A percentile compares a stretch with the other conserved stretches of the same genome.
These are phyloP conservation scores for Drosophila athabasca DNA, from an alignment of 1,140 invertebrate species.

Conservation along the genomic window DNA sequence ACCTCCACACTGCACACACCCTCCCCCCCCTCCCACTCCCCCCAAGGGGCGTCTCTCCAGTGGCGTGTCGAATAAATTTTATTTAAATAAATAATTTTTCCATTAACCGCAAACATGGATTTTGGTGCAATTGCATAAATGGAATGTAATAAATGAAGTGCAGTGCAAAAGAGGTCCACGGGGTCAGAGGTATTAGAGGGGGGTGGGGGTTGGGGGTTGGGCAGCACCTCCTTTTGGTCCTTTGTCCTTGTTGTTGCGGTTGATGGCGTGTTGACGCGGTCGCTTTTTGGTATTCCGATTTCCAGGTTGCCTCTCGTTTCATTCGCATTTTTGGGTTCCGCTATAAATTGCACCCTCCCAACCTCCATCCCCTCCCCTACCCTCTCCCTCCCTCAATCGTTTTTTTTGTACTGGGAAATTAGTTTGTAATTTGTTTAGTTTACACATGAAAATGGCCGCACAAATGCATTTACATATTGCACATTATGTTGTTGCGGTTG, in stretches of 20 bases:
- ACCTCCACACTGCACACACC: background rate
- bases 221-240: background rate
- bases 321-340: background rate
- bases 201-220: background rate
- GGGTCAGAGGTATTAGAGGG: background rate
- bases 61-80: conserved; percentile 68
- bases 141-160: conserved; percentile 73
- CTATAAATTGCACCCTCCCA: background rate
- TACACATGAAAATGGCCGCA: conserved; percentile 55
- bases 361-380: too few species aligned
- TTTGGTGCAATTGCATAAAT: conserved; percentile 76
- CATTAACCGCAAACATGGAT: conserved; percentile 79
- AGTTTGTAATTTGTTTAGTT: conserved; percentile 75
- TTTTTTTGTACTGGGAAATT: conserved; percentile 46
- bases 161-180: conserved; percentile 6
- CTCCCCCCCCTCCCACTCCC: conserved; percentile 15
- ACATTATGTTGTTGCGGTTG: conserved; percentile 63
- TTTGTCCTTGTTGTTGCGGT: conserved; percentile 52
- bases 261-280: conserved; percentile 66
- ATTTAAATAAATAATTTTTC: conserved; percentile 81
- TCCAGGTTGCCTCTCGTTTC: conserved; percentile 11
- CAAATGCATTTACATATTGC: conserved; percentile 64
- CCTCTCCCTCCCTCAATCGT: background rate
- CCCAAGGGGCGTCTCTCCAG: background rate
- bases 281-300: conserved; percentile 32